These are phyloP conservation scores for Nettapus auritus DNA, from an alignment of 2,113 vertebrate species.

Conservation along the genomic window DNA sequence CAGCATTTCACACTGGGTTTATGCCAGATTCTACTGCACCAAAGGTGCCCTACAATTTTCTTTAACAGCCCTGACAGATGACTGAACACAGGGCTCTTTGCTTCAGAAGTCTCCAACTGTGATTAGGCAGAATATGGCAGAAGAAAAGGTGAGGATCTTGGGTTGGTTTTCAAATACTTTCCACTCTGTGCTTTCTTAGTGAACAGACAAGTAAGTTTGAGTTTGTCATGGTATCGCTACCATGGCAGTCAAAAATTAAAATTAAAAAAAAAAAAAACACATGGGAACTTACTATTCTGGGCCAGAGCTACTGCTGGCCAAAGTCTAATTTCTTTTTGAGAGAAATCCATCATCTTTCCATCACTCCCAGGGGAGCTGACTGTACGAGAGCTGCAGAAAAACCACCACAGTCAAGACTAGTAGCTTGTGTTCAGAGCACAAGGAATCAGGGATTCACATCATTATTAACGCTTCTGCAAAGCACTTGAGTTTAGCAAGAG, in stretches of 20 bases:
- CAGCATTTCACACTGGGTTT: background rate
- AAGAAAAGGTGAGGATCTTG: background rate
- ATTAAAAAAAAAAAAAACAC: background rate
- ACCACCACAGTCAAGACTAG: background rate
- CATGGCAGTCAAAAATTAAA: background rate
- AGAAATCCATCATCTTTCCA: background rate
- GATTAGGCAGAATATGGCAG: fast-evolving
- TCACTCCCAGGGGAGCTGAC: background rate
- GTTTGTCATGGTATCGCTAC: background rate
- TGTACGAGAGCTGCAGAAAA: background rate
- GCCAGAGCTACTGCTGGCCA: background rate
- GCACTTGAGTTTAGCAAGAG: background rate
- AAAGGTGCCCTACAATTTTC: background rate
- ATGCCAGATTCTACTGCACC: background rate
- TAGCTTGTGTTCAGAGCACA: background rate
- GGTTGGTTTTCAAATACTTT: background rate
- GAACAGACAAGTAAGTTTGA: background rate
- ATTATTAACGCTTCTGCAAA: background rate
- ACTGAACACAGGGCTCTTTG: background rate
- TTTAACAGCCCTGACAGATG: fast-evolving
- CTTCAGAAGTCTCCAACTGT: background rate
- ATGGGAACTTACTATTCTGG: background rate
- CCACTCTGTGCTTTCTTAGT: background rate
- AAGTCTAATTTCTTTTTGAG: background rate
- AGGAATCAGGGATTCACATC: background rate